A percentile compares a stretch with the other conserved stretches of the same genome.
Evolutionary conservation across 2,797 vertebrate genomes (phyloP).

Genomic region (Microchirus variegatus): DNA sequence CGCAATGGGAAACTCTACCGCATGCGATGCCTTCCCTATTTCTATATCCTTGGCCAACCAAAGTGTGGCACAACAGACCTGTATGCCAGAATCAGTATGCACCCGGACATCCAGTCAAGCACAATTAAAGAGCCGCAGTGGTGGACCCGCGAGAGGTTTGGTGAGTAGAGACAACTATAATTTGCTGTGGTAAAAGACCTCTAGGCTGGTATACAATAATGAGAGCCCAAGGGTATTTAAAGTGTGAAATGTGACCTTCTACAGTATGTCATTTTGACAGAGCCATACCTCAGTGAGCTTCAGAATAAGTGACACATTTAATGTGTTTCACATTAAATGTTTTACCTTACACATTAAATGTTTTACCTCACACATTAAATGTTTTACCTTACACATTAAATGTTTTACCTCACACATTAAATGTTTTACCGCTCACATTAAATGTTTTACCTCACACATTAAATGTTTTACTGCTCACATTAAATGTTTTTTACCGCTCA

Average conservation of each 20-base stretch:
- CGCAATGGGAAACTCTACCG: no score
- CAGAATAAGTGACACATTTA: constrained; percentile 35
- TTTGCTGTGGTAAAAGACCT: constrained; percentile 1
- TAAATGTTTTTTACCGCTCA: no score
- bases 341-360: constrained; percentile 25
- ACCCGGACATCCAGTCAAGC: constrained; percentile 92
- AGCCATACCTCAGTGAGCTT: constrained; percentile 11
- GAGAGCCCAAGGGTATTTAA: constrained; percentile 29
- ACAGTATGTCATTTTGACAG: constrained; percentile 20
- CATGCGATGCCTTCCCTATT: no score
- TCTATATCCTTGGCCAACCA: constrained; percentile 98
- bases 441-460: no score
- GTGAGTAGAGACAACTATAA: constrained; percentile 78
- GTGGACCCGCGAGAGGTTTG: constrained; percentile 98
- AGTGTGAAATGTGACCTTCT: constrained; percentile 24
- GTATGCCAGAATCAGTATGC: constrained; percentile 90
- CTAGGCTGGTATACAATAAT: constrained; percentile 33
- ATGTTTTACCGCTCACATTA: no score
- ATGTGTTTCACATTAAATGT: no score
- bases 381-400: no score
- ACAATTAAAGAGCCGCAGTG: constrained; percentile 97
- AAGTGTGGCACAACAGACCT: constrained; percentile 97
- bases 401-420: no score
- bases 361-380: no score
- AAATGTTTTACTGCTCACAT: constrained; percentile 27